Conservation (phyloP, 2,113 vertebrate genomes). For the Saccopteryx bilineata region DNA sequence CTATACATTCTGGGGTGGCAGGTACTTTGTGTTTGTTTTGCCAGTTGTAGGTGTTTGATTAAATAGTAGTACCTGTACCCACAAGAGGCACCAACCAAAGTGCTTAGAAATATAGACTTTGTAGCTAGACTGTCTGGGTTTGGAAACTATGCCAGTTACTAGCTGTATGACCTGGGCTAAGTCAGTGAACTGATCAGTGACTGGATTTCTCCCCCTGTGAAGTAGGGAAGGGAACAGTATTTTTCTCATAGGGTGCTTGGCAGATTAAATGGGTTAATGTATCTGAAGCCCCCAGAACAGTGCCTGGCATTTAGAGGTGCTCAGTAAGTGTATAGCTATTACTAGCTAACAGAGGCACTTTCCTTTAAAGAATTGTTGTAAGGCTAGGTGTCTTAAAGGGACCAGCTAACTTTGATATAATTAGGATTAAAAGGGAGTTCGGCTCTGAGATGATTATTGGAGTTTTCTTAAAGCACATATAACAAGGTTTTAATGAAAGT, state of each 20-base stretch:
- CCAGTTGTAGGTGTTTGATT: background rate
- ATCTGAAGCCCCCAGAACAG: background rate
- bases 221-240: background rate
- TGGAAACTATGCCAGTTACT: background rate
- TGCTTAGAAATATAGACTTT: background rate
- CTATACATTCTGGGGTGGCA: background rate
- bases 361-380: background rate
- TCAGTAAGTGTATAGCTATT: background rate
- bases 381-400: background rate
- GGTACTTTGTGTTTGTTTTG: background rate
- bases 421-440: background rate
- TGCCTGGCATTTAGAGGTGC: background rate
- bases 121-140: background rate
- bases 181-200: background rate
- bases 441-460: background rate
- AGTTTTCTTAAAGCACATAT: background rate
- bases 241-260: background rate
- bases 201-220: background rate
- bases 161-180: background rate
- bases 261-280: background rate
- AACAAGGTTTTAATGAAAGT: slow-evolving; percentile 33
- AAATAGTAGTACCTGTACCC: background rate
- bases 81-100: background rate
- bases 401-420: background rate
- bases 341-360: background rate